A percentile compares a stretch with the other conserved stretches of the same genome.
These are phyloP conservation scores for Strigops habroptila DNA, from an alignment of 2,113 vertebrate genomes.

Conservation along the genomic window DNA sequence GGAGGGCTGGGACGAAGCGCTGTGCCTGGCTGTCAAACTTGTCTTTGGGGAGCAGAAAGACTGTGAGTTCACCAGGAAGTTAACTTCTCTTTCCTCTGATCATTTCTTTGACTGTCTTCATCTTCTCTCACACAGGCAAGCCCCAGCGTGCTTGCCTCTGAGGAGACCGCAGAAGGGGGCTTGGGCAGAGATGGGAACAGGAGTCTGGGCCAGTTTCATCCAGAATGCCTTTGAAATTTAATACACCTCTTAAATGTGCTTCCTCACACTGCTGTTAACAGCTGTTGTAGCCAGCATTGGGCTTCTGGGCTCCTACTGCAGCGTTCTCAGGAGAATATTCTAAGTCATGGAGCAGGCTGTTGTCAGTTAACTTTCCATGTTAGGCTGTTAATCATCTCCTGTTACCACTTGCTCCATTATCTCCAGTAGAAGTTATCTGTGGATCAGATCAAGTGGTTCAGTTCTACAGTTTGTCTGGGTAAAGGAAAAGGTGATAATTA, in stretches of 20 bases:
- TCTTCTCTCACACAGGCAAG: not conserved
- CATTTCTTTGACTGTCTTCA: rapidly evolving
- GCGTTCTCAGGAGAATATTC: rapidly evolving
- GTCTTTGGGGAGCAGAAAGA: not conserved
- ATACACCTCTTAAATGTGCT: rapidly evolving
- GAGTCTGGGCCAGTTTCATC: not conserved
- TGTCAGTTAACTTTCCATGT: not conserved
- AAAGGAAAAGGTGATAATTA: not conserved
- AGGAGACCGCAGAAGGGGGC: not conserved
- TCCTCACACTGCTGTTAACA: not conserved
- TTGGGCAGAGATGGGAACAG: not conserved
- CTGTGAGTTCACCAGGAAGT: not conserved
- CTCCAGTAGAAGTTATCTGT: not conserved
- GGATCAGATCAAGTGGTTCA: not conserved
- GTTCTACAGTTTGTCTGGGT: not conserved
- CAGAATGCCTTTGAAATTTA: not conserved
- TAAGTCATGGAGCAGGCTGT: rapidly evolving
- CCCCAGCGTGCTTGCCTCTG: rapidly evolving
- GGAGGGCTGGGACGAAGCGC: not conserved
- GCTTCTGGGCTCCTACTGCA: rapidly evolving
- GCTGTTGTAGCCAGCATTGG: rapidly evolving
- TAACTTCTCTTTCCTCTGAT: not conserved
- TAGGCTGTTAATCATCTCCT: not conserved
- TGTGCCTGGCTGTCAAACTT: not conserved
- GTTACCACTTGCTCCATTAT: not conserved